Evolutionary conservation across 2,888 invertebrate species (phyloP), one percentile per base, ranked within the genome.

Genomic region (Sabatieria punctata): DNA sequence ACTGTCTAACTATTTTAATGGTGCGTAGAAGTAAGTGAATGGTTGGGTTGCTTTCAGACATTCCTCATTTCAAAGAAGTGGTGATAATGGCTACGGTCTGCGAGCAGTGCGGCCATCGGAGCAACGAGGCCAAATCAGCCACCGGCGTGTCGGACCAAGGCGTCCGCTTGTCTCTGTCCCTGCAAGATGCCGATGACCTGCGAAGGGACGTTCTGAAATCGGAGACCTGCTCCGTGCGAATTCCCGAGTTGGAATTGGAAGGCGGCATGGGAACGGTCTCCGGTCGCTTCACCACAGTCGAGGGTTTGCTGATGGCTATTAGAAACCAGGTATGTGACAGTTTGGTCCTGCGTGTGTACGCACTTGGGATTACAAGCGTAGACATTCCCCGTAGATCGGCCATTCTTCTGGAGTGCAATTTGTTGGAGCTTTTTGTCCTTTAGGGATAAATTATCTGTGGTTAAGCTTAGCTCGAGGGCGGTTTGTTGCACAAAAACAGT

Each of bases 61-160:
- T 97, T 63, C 97, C 97, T 0, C 80, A 88, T 66, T 99, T 97
- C 68, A 95, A 97, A 68, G 85, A 95, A 65, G 86, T 89, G 0
- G 79, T 97, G 0, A 86, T 99, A 49, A 97, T 97, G 95, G 88
- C 93, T 1, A 89, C 89, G 0, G 74, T 71, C 0, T 99, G 97
- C 66, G 89, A 91, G 18, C 64, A 65, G 0, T 97, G 97, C 68
- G 95, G 95, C 0, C 76, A 78, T 60, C 77, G 82, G 56, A 88
- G 91, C 2, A 95, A 86, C 64, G 97, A 97, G 73, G 89, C 97
- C 0, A 93, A 95, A 67, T 82, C 86, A 0, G 88, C 88, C 0
- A 75, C 82, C 19, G 91, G 91, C 0, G 78, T 93, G 30, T 86
- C 85, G 65, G 74, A 78, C 0, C 8, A 76, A 54, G 93, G 91